Evolutionary conservation across 1,140 invertebrate species (phyloP), one percentile per base, ranked within the genome.

Genomic region (Globodera rostochiensis): DNA sequence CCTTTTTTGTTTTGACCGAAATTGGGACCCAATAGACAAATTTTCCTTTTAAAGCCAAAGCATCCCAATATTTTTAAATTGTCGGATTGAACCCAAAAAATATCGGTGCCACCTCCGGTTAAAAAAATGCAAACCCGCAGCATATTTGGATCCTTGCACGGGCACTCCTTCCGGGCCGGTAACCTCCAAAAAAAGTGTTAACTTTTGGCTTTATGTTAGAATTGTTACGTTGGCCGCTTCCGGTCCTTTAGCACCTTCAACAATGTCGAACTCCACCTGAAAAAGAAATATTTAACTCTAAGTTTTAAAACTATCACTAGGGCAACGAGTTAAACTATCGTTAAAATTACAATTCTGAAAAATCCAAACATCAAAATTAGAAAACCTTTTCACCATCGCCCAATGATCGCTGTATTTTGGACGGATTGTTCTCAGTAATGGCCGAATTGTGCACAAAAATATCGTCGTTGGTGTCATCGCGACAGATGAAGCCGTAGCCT

Each of bases 371-470:
- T 79, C 69, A 5, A 19, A 76, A 19, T 36, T 70, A 53, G 7
- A 45, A 96, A 82, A 99, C 97, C 81, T 94, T 93, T 92, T 99
- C 97, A 73, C 96, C 97, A 92, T 99, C 97, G 85, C 97, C 97
- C 81, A 99, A 96, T 91, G 95, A 97, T 89, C 96, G 94, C 85
- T 98, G 95, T 89, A 95, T 95, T 92, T 99, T 99, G 87, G 95
- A 95, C 79, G 97, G 97, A 91, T 98, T 93, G 92, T 98, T 98
- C 91, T 96, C 97, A 82, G 94, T 92, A 47, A 82, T 75, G n/a
- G 80, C 97, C 84, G 96, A 93, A 90, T 92, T 97, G 93, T 99
- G 97, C 83, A 99, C 96, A 92, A 99, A 99, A 82, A 99, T 96
- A 92, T 99, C 84, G 50, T 49, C 57, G 57, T 64, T 64, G 57